These are phyloP conservation scores for Anthopleura xanthogrammica DNA, from an alignment of 92 coral and sea anemone genomes.

Conservation along the genomic window DNA sequence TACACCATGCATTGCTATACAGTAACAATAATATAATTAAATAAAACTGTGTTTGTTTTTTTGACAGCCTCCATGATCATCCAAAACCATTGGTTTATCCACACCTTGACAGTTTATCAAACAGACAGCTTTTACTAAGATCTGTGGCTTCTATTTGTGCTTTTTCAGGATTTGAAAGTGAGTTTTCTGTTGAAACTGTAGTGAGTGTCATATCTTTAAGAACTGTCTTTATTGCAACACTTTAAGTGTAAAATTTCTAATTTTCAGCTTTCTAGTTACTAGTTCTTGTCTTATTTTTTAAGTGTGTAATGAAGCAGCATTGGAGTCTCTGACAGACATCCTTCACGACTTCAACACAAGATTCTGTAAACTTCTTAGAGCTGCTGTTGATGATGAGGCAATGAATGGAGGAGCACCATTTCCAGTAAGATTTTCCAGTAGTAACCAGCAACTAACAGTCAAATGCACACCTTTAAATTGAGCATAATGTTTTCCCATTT, in stretches of 20 bases:
- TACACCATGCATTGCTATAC: not conserved
- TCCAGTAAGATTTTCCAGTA: conserved; percentile 63
- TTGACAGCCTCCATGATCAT: conserved; percentile 44
- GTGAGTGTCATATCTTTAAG: not conserved
- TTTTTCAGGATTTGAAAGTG: conserved; percentile 92
- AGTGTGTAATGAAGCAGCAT: conserved; percentile 89
- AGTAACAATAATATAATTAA: not conserved
- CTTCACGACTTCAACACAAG: conserved; percentile 78
- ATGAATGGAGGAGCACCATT: conserved; percentile 79
- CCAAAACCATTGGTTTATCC: conserved; percentile 41
- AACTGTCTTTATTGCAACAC: not conserved
- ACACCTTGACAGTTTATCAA: conserved; percentile 76
- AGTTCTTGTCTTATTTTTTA: not conserved
- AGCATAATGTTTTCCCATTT: too few species aligned
- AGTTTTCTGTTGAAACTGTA: conserved; percentile 44
- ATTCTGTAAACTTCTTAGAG: conserved; percentile 73
- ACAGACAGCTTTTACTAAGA: conserved; percentile 75
- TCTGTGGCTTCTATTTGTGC: conserved; percentile 92
- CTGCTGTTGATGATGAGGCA: conserved; percentile 82
- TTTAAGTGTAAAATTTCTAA: too few species aligned
- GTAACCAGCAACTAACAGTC: too few species aligned
- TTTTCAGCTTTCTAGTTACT: too few species aligned
- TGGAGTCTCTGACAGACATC: conserved; percentile 86
- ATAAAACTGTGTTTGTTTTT: conserved; percentile 3
- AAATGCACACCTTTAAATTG: too few species aligned